Conservation (phyloP, 2,113 vertebrate genomes). For the Sus scrofa region DNA sequence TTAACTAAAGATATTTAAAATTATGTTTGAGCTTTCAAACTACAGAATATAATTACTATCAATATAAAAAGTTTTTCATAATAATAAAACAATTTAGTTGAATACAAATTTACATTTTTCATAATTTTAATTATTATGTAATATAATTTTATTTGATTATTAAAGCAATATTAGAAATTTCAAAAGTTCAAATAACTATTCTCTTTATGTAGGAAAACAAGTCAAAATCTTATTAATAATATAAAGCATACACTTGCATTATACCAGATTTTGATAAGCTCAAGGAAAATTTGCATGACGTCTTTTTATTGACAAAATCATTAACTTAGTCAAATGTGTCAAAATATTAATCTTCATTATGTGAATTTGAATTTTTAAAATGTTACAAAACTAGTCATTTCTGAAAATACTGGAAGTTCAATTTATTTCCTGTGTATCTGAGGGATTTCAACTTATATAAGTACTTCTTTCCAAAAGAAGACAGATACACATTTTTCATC, state of each 20-base stretch:
- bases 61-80: not conserved
- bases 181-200: constrained; percentile 29
- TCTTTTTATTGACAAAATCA: constrained; percentile 64
- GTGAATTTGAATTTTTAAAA: not conserved
- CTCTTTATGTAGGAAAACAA: not conserved
- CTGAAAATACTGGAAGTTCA: constrained; percentile 23
- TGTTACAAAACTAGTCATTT: not conserved
- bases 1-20: constrained; percentile 39
- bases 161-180: constrained; percentile 32
- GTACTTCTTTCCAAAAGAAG: not conserved
- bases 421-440: constrained; percentile 27
- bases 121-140: constrained; percentile 39
- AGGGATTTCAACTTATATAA: not conserved
- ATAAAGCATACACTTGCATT: not conserved
- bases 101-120: constrained; percentile 30
- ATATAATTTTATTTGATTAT: constrained; percentile 30
- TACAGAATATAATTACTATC: constrained; percentile 1
- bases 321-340: not conserved
- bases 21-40: not conserved
- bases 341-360: constrained; percentile 29
- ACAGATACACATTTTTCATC: not conserved
- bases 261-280: constrained; percentile 31
- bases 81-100: constrained; percentile 23
- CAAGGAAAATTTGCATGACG: not conserved
- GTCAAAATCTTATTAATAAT: constrained; percentile 44